Evolutionary conservation across 2,797 vertebrate genomes (phyloP).

Genomic region (Phaenicophaeus curvirostris): DNA sequence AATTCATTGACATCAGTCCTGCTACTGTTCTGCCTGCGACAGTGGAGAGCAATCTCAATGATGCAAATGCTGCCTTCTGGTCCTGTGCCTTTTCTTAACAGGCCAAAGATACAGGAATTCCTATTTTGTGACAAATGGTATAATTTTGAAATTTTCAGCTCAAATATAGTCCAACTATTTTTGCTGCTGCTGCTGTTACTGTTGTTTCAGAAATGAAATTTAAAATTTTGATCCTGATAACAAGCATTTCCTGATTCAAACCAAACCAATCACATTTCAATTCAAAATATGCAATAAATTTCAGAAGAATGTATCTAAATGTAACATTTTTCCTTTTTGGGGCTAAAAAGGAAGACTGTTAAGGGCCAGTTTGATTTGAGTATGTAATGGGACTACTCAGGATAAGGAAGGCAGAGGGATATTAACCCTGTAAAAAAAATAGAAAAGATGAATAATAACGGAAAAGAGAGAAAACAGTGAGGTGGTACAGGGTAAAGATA

Average conservation of each 20-base stretch:
- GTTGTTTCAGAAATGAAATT: not conserved
- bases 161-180: not conserved
- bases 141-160: not conserved
- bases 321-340: not conserved
- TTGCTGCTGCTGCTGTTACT: not conserved
- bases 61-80: not conserved
- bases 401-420: not conserved
- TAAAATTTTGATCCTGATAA: not conserved
- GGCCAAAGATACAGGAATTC: not conserved
- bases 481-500: not conserved
- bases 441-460: not conserved
- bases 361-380: not conserved
- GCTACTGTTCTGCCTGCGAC: not conserved
- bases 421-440: not conserved
- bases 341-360: not conserved
- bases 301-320: not conserved
- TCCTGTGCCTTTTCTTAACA: not conserved
- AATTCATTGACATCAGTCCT: not conserved
- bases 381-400: not conserved
- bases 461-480: not conserved
- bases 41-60: not conserved
- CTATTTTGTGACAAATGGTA: not conserved
- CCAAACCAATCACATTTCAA: not conserved
- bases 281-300: not conserved
- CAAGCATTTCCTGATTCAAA: not conserved